phyloP scores from a whole-genome alignment of 1,140 invertebrate genomes.

The Globodera ellingtonae region DNA sequence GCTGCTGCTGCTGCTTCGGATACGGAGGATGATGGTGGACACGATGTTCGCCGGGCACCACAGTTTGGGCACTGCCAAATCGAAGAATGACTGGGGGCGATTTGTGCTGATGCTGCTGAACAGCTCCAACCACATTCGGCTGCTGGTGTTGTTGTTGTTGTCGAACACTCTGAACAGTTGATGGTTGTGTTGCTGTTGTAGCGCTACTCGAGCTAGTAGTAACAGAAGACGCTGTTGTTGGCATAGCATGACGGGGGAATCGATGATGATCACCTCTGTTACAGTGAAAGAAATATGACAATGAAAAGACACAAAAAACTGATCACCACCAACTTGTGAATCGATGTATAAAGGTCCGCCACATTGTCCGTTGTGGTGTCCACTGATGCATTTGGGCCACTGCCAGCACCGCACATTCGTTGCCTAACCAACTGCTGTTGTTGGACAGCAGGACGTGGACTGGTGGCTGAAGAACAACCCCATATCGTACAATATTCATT shows the following conservation, averaged over 20 bases:
- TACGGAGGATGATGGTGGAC: background rate
- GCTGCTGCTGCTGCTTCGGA: background rate
- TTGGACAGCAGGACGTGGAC: background rate
- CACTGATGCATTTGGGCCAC: background rate
- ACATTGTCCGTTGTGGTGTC: background rate
- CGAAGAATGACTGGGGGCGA: background rate
- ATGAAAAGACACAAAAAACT: background rate
- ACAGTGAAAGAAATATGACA: background rate
- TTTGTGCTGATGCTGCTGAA: background rate
- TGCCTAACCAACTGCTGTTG: background rate
- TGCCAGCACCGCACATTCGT: background rate
- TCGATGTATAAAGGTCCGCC: slow-evolving; percentile 4
- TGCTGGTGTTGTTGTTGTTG: background rate
- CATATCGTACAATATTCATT: background rate
- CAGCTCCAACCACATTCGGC: no score
- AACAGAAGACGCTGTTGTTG: background rate
- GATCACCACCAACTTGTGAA: background rate
- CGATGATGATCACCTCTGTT: background rate
- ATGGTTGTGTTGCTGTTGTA: background rate
- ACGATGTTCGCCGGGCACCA: background rate
- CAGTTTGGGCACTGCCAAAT: background rate
- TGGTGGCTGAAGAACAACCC: background rate
- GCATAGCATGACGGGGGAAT: background rate
- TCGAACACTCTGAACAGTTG: background rate
- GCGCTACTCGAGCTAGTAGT: background rate